Base-by-base conservation (phyloP, 2,888 invertebrate genomes). In the Agrochola circellaris region DNA sequence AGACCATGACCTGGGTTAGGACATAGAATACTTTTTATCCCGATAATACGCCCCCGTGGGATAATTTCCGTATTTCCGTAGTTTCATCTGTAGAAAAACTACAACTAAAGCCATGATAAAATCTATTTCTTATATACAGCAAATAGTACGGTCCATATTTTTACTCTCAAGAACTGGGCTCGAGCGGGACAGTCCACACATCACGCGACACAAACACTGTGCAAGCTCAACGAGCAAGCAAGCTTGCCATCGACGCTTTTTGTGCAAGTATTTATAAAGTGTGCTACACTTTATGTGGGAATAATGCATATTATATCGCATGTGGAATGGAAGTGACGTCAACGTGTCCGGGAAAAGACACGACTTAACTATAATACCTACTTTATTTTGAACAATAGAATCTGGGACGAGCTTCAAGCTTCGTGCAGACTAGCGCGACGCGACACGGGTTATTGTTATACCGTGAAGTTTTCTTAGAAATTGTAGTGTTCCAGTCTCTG, bases 101-200 rank as follows among this genome's bases (percentile, higher is more conserved):
- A 15, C 20, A 30, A 30, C 3, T 13, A 26, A 0, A 48, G 0
- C 13, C 13, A 20, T 34, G 34, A 4, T 23, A 38, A 17, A 77
- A 75, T 67, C 17, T 9, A 15, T 56, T 34, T 34, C 34, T 3
- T 38, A n/a, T 38, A 56, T 8, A 13, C 3, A 51, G 20, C 56
- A 80, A 74, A 72, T 84, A 51, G 82, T 84, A 80, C 51, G 62
- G 48, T 34, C 56, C 48, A 84, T 72, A 80, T 65, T 80, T 82
- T 61, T 61, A 65, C 70, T 68, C 62, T 34, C 71, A 82, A 72
- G 71, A 76, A 68, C 56, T 42, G 56, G 8, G 56, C 65, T 64
- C 17, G 13, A 54, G 60, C 15, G 38, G 60, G 30, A 26, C 68
- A 62, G 42, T 84, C 30, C 34, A 75, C 82, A 80, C 48, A 71